Evolutionary conservation across 2,113 vertebrate species (phyloP).

Genomic region (Saguinus imperator): DNA sequence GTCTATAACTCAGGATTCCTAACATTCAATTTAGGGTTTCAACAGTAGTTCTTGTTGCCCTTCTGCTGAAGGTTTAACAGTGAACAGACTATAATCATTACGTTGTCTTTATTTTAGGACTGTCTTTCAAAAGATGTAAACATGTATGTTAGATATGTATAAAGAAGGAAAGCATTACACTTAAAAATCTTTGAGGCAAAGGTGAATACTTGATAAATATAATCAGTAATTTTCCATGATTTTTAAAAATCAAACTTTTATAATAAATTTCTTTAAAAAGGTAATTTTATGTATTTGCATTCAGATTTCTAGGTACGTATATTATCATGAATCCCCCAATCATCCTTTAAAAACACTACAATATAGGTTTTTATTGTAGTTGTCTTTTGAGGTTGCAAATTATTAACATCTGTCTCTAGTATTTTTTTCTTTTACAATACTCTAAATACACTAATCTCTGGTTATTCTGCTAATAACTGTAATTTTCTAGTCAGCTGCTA

Average conservation of each 20-base stretch:
- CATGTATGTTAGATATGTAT: conserved; percentile 39
- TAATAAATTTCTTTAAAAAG: conserved; percentile 48
- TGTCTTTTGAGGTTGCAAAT: conserved; percentile 84
- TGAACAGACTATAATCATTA: background rate
- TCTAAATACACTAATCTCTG: conserved; percentile 84
- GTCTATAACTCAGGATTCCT: background rate
- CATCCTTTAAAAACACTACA: conserved; percentile 74
- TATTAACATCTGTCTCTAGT: conserved; percentile 87
- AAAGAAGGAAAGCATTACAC: conserved; percentile 32
- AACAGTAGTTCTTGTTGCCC: background rate
- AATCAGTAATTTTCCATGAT: conserved; percentile 42
- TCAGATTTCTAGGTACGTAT: conserved; percentile 57
- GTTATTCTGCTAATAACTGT: conserved; percentile 86
- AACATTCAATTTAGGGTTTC: background rate
- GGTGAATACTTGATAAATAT: conserved; percentile 50
- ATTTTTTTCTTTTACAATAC: conserved; percentile 82
- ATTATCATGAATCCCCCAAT: conserved; percentile 56
- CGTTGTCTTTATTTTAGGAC: background rate
- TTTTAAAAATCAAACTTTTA: conserved; percentile 47
- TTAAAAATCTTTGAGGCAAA: conserved; percentile 41
- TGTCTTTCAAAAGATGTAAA: conserved; percentile 45
- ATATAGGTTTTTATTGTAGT: conserved; percentile 80
- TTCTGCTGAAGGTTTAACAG: conserved; percentile 3
- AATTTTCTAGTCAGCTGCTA: conserved; percentile 89
- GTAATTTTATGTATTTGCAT: conserved; percentile 57